phyloP scores from a whole-genome alignment of 2,113 vertebrate genomes.

The Heterotis niloticus region DNA sequence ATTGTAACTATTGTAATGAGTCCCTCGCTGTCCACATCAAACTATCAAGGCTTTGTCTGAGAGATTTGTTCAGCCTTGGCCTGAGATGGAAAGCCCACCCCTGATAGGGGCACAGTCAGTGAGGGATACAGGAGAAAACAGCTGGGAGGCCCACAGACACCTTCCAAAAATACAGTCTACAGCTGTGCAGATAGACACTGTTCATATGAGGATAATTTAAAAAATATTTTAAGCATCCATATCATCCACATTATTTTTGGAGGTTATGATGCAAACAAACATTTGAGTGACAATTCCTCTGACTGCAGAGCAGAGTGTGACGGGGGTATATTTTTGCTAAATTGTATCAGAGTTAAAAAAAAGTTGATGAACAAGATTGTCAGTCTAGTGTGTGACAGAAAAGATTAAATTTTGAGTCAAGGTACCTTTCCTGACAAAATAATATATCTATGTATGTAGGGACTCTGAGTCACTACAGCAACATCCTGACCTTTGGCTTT shows the following conservation, averaged over 20 bases:
- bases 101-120: neutral
- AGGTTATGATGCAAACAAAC: neutral
- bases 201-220: neutral
- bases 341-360: no score
- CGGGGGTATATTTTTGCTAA: no score
- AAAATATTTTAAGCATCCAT: neutral
- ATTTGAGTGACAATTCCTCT: neutral
- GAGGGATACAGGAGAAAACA: neutral
- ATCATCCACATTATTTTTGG: neutral
- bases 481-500: constrained; percentile 50
- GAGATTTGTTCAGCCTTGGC: constrained; percentile 11
- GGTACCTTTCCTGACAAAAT: no score
- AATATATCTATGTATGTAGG: no score
- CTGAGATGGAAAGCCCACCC: no score
- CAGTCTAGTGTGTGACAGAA: no score
- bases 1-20: neutral
- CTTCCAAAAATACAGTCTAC: neutral
- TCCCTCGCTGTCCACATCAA: neutral
- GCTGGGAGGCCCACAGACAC: neutral
- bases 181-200: neutral
- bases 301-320: no score
- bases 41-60: neutral
- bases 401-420: no score
- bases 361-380: no score
- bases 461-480: neutral